These are phyloP conservation scores for Puntigrus tetrazona DNA, from an alignment of 2,113 vertebrate species.

Conservation along the genomic window DNA sequence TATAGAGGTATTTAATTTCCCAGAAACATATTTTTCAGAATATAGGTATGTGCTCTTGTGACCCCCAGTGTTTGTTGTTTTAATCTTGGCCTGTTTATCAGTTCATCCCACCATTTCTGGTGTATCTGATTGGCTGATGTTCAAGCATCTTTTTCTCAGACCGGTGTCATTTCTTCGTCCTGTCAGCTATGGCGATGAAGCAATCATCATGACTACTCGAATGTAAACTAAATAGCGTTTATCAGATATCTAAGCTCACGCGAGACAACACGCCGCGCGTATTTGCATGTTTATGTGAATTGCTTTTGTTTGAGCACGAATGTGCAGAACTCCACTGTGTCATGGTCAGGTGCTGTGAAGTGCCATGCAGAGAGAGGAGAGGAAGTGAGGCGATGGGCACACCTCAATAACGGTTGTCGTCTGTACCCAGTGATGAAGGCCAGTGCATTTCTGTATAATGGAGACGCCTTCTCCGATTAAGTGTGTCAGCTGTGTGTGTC, in stretches of 20 bases:
- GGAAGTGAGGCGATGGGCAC: slow-evolving; percentile 90
- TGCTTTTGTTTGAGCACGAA: background rate
- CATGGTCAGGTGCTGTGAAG: slow-evolving; percentile 50
- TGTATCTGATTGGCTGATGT: background rate
- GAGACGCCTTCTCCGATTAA: slow-evolving; percentile 88
- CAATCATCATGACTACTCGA: too few species aligned
- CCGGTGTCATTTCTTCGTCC: background rate
- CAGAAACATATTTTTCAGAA: background rate
- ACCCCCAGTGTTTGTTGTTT: background rate
- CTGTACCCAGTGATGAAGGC: slow-evolving; percentile 90
- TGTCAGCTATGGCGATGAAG: too few species aligned
- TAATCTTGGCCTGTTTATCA: background rate
- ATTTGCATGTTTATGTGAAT: background rate
- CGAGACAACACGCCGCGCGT: background rate
- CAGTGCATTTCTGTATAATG: slow-evolving; percentile 87
- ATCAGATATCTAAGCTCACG: background rate
- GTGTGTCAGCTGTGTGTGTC: slow-evolving; percentile 42
- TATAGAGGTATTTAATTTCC: background rate
- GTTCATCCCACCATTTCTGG: background rate
- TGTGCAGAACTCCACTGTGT: background rate
- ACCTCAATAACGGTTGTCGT: slow-evolving; percentile 90
- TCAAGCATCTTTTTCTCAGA: background rate
- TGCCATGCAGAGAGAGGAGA: slow-evolving; percentile 81
- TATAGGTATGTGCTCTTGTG: background rate
- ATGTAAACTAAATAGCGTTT: background rate